Base-by-base conservation (phyloP, 2,113 vertebrate genomes). In the Clarias gariepinus region DNA sequence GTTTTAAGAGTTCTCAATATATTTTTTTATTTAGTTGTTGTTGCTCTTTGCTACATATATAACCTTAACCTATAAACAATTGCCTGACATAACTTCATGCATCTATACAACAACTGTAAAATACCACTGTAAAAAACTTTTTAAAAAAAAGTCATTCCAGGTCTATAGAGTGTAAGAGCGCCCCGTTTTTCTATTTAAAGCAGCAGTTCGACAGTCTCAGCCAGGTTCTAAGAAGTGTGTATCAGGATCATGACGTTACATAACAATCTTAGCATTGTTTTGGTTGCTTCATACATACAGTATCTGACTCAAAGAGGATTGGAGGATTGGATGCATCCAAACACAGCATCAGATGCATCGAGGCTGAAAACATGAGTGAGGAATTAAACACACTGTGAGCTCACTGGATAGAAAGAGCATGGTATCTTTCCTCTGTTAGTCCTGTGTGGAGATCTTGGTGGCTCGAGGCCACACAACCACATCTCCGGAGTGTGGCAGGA, bases 401-500 rank as follows among this genome's bases (percentile, higher is more conserved):
- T 78, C 71, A 74, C 0, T 47, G 23, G 41, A 76, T 25, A n/a
- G 41, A 52, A 15, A 12, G 41, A 76, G 47, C 74, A 25, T 78
- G 74, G 60, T 55, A 78, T 55, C 25, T 28, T 55, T 16, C 25
- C n/a, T 55, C 18, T 78, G 74, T 3, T 78, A 78, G 16, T 61
- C 6, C 47, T 47, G 28, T 60, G 23, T 36, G 57, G 78, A 81
- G 16, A 81, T 81, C 60, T 82, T 82, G 23, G 23, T 13, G 16
- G 13, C 82, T 47, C 1, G 79, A 81, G 73, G 47, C 61, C 63
- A 86, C 36, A 19, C 60, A 79, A 85, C 83, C 63, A 87, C 87
- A 86, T 90, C 87, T 91, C 9, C 23, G 90, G 85, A 61, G 47
- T 47, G 55, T 79, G 57, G 71, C 57, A 74, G 89, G 89, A 92